Percentiles rank a stretch among this genome's conserved stretches.
Evolutionary conservation across 2,113 vertebrate species (phyloP).

Genomic region (Eulemur macaco): DNA sequence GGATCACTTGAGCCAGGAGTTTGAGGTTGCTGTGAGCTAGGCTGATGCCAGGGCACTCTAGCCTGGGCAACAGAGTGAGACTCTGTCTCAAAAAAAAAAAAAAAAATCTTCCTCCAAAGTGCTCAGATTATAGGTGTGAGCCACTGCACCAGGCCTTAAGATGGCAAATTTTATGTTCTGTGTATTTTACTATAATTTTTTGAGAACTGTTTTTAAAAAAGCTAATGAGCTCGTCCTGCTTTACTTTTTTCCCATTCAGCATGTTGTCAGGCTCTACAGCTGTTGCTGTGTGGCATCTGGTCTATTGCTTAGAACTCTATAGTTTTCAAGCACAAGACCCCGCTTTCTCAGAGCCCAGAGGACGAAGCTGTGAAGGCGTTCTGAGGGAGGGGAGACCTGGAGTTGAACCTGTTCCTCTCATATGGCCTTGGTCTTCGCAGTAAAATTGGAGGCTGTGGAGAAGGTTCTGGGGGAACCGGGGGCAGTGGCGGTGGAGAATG

Average conservation of each 20-base stretch:
- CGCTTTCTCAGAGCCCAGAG: neutral
- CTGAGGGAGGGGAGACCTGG: rapidly evolving
- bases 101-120: no score
- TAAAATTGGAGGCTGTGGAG: neutral
- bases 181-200: no score
- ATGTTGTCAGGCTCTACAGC: neutral
- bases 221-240: neutral
- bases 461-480: neutral
- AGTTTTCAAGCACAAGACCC: neutral
- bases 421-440: neutral
- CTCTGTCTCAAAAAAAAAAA: no score
- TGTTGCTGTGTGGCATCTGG: neutral
- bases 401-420: neutral
- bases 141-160: no score
- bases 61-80: no score
- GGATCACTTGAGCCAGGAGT: no score
- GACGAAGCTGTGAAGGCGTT: neutral
- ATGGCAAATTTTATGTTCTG: no score
- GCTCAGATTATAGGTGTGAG: no score
- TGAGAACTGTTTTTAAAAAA: neutral
- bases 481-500: neutral
- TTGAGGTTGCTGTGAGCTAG: no score
- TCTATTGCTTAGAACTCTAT: neutral
- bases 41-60: no score
- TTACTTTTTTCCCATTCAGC: neutral